Evolutionary conservation across 1,140 invertebrate genomes (phyloP), one percentile per base, ranked within the genome.

Genomic region (Coelopa frigida): DNA sequence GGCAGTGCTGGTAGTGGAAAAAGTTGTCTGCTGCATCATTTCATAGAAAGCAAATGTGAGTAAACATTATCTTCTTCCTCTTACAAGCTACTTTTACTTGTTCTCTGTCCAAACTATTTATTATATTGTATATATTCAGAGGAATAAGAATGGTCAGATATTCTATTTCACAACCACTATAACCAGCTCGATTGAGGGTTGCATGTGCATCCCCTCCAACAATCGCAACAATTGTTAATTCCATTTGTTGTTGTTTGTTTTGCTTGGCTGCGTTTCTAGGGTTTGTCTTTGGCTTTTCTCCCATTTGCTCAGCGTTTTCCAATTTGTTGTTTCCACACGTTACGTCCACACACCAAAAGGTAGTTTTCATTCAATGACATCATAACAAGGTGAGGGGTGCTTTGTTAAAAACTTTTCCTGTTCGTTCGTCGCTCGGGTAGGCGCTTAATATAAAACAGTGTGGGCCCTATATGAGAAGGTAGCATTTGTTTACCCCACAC

Each of bases 21-120:
- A 68, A 92, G 89, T 40, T 92, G 89, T 70, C 75, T 93, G 14
- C 73, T 93, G 23, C 83, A 92, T 59, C 89, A 92, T 71, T 93
- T 93, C 63, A 91, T 89, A 60, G 89, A 91, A 72, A 90, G 86
- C 61, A 87, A 89, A 75, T 92, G 85, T 81, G 79, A 82, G 77
- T 82, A 62, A n/a, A n/a, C n/a, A n/a, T n/a, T n/a, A n/a, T n/a
- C n/a, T n/a, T n/a, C n/a, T 36, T 26, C 12, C 21, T 15, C 22
- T 23, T 11, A 24, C 10, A 40, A 23, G 18, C 3, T 17, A 7
- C 15, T 4, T 6, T 12, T 12, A 40, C 1, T 14, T 40, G 17
- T 40, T 40, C 24, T 11, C 23, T 21, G n/a, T 4, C 7, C 24
- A n/a, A 18, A 21, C 14, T 22, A 21, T 22, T 18, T 38, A 15